Evolutionary conservation across 2,113 vertebrate genomes (phyloP).

Genomic region (Cnemophilus loriae): DNA sequence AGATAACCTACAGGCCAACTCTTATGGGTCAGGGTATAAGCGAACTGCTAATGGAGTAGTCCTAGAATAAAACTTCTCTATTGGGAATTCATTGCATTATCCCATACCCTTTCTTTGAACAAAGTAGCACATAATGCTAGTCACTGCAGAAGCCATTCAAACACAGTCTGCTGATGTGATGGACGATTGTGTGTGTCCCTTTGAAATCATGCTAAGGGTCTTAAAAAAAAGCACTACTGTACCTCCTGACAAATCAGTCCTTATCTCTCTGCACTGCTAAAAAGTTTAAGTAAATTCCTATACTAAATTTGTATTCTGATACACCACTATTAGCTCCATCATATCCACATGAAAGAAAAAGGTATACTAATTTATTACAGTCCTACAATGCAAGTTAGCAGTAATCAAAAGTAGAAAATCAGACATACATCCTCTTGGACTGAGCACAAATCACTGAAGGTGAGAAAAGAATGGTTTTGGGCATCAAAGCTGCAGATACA

Average conservation of each 20-base stretch:
- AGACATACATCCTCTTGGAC: not conserved
- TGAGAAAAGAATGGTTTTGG: not conserved
- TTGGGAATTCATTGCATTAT: not conserved
- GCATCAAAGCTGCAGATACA: not conserved
- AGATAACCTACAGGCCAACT: not conserved
- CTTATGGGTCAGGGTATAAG: not conserved
- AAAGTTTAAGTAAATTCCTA: not conserved
- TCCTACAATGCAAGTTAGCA: not conserved
- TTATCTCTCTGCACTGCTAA: not conserved
- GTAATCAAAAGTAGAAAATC: not conserved
- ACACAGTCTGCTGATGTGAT: not conserved
- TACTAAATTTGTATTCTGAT: not conserved
- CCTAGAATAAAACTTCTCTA: not conserved
- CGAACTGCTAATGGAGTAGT: not conserved
- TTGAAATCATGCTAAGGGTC: not conserved
- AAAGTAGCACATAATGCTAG: not conserved
- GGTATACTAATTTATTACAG: not conserved
- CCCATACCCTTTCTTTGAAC: not conserved
- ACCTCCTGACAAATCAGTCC: not conserved
- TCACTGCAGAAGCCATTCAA: not conserved
- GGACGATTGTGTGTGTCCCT: not conserved
- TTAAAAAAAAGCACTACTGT: not conserved
- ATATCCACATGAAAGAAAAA: not conserved
- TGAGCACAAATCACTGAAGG: not conserved
- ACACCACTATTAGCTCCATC: not conserved